Conservation (phyloP, 2,797 vertebrate species). For the Artibeus lituratus region DNA sequence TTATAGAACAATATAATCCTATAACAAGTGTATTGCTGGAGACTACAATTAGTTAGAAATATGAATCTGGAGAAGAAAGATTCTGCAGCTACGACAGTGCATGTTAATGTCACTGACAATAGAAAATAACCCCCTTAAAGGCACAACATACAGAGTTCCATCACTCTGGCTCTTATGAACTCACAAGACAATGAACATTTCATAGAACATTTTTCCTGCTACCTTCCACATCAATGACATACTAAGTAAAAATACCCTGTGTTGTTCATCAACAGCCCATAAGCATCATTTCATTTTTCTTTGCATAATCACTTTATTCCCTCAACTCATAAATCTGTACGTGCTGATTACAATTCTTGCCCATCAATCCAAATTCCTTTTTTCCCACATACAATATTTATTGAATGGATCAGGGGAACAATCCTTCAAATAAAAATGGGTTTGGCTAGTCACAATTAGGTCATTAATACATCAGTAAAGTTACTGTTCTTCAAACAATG, state of each 20-base stretch:
- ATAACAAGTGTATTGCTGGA: not conserved
- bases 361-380: slow-evolving; percentile 71
- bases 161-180: not conserved
- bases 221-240: slow-evolving; percentile 36
- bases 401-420: slow-evolving; percentile 81
- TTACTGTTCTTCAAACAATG: slow-evolving; percentile 76
- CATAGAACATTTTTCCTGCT: slow-evolving; percentile 41
- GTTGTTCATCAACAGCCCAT: slow-evolving; percentile 75
- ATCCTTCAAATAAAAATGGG: slow-evolving; percentile 81
- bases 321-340: slow-evolving; percentile 77
- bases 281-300: slow-evolving; percentile 78
- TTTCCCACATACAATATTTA: slow-evolving; percentile 73
- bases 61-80: not conserved
- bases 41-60: not conserved
- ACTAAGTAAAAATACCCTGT: slow-evolving; percentile 75
- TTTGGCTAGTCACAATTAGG: slow-evolving; percentile 79
- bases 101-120: not conserved
- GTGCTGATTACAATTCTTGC: slow-evolving; percentile 53
- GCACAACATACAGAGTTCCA: not conserved
- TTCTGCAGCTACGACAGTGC: not conserved
- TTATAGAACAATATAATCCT: not conserved
- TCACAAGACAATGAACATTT: slow-evolving; percentile 30
- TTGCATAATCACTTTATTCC: slow-evolving; percentile 74
- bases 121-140: not conserved
- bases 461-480: slow-evolving; percentile 81